A percentile compares a stretch with the other conserved stretches of the same genome.
phyloP scores from a whole-genome alignment of 1,140 invertebrate species.

The Metopolophium dirhodum region DNA sequence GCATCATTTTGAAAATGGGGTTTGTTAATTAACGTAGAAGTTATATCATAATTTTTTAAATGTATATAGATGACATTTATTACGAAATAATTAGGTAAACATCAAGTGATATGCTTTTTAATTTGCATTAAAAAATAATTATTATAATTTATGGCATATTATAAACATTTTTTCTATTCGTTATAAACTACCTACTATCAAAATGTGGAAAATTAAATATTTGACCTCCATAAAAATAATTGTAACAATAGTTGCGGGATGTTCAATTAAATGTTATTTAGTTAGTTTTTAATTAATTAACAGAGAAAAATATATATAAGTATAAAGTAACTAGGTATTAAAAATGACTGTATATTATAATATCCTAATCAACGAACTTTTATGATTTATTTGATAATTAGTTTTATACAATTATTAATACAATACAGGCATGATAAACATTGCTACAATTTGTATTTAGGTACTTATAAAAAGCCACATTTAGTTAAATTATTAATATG shows the following conservation, averaged over 20 bases:
- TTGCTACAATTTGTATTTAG: background rate
- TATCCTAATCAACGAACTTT: background rate
- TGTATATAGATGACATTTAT: background rate
- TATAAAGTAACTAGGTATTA: background rate
- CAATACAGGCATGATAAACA: background rate
- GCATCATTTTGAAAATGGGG: background rate
- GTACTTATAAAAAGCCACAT: background rate
- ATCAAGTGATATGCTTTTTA: background rate
- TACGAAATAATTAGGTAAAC: background rate
- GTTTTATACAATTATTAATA: background rate
- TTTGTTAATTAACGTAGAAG: background rate
- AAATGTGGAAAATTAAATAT: background rate
- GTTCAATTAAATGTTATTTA: background rate
- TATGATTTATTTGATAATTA: background rate
- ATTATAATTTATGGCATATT: background rate
- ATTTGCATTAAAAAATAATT: slow-evolving; percentile 6
- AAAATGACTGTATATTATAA: background rate
- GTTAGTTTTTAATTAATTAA: slow-evolving; percentile 1
- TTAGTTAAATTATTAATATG: background rate
- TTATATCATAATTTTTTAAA: background rate
- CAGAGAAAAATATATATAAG: background rate
- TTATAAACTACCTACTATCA: background rate
- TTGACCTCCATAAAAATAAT: background rate
- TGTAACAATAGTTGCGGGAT: background rate
- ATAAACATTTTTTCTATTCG: background rate